Evolutionary conservation across 1,140 invertebrate genomes (phyloP).

Genomic region (Drosophila bifasciata): DNA sequence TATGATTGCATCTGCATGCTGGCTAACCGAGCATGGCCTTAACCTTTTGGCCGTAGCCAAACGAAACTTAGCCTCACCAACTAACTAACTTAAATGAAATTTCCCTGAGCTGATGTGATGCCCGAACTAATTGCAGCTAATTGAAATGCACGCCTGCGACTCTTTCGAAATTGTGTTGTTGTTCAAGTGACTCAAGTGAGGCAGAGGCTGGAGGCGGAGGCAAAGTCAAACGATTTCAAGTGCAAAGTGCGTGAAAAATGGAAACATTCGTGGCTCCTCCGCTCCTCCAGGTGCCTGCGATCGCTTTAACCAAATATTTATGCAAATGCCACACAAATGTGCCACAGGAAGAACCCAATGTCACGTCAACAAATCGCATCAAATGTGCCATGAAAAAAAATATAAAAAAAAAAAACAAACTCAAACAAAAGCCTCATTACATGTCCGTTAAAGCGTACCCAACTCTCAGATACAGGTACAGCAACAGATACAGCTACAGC

Average conservation of each 20-base stretch:
- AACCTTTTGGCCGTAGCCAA: conserved; percentile 36
- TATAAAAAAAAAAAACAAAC: conserved; percentile 58
- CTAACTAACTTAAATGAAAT: conserved; percentile 36
- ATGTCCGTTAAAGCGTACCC: conserved; percentile 14
- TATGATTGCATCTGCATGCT: not conserved
- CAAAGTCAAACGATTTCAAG: conserved; percentile 35
- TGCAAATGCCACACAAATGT: conserved; percentile 59
- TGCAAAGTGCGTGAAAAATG: conserved; percentile 69
- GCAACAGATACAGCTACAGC: conserved; percentile 1
- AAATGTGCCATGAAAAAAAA: conserved; percentile 58
- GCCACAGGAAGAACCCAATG: conserved; percentile 76
- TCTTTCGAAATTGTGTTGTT: conserved; percentile 42
- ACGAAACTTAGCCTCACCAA: conserved; percentile 27
- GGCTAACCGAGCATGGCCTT: conserved; percentile 11
- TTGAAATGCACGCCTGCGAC: conserved; percentile 59
- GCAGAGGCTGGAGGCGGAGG: too few relatives aligned
- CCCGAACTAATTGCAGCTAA: conserved; percentile 68
- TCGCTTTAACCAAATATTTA: conserved; percentile 68
- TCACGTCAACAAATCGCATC: conserved; percentile 56
- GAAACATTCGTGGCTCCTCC: conserved; percentile 25
- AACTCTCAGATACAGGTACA: conserved; percentile 6
- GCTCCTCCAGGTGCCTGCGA: conserved; percentile 34
- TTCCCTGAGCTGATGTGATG: conserved; percentile 31
- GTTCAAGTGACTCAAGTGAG: too few relatives aligned
- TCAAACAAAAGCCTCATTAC: conserved; percentile 56